These are phyloP conservation scores for Tokudaia muenninki DNA, from an alignment of 2,797 vertebrate species.

Conservation along the genomic window DNA sequence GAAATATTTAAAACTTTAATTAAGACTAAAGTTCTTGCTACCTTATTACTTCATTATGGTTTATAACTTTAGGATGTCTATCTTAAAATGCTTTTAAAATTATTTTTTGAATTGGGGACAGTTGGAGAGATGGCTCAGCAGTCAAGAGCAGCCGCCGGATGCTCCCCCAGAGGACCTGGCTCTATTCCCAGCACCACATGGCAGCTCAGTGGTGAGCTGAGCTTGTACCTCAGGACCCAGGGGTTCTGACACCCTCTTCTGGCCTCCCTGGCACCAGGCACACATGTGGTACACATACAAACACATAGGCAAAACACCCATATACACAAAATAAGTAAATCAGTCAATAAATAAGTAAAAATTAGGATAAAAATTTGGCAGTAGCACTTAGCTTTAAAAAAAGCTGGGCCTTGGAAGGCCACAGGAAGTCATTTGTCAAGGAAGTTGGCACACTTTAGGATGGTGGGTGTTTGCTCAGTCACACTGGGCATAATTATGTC, in stretches of 20 bases:
- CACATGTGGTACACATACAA: neutral
- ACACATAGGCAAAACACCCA: neutral
- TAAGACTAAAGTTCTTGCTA: slow-evolving; percentile 3
- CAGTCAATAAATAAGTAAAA: neutral
- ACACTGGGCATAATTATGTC: neutral
- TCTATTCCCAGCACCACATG: neutral
- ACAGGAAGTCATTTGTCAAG: neutral
- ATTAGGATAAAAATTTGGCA: neutral
- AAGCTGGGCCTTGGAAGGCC: slow-evolving; percentile 10
- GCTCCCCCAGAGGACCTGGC: neutral
- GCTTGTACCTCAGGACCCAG: neutral
- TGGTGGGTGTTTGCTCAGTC: neutral
- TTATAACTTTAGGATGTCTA: neutral
- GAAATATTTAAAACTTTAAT: neutral
- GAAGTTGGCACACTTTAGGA: neutral
- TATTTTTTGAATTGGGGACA: neutral
- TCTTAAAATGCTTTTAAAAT: slow-evolving; percentile 46
- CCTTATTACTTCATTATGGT: slow-evolving; percentile 8
- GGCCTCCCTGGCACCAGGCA: neutral
- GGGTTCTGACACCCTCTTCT: neutral
- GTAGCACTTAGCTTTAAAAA: neutral
- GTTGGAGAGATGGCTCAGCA: neutral
- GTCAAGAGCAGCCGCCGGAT: neutral
- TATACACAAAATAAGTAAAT: neutral
- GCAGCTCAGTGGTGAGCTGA: neutral